Base-by-base conservation (phyloP, 64 coral and sea anemone genomes). In the Montipora efflorescens region DNA sequence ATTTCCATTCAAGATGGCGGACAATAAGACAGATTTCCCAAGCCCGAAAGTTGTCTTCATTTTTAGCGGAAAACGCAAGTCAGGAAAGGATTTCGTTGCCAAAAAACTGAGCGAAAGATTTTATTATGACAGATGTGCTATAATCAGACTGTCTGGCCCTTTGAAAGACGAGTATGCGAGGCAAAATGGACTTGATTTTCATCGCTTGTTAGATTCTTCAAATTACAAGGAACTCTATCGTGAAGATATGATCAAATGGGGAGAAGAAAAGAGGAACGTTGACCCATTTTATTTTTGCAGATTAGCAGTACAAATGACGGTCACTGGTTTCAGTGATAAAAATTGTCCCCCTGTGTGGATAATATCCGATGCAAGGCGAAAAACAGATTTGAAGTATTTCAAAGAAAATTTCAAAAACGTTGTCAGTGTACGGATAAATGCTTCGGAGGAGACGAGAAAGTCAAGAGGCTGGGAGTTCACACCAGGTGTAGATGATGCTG, bases 61-160 rank as follows among this genome's bases (percentile, higher is more conserved):
- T 75, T 90, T 99, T 4, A 99, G 98, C 83, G 98, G 98, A 21
- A 99, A 99, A 92, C 87, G 98, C 67, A 99, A 99, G 91, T 96
- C 98, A 13, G 98, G 98, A 20, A 99, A 99, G 75, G 98, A 99
- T 68, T 96, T 89, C 80, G 74, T 96, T 1, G 95, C 91, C 36
- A 69, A 66, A 49, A 99, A 95, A 85, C 78, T 99, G 1, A 76
- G 66, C 48, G 51, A 89, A 22, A 18, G 91, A 21, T 62, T 96
- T 67, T 92, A 95, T 16, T 82, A 53, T 55, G 74, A 94, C 19
- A 19, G 48, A 50, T 96, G 98, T 74, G 75, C 77, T 8, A 93
- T 96, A 8, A 25, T 99, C 57, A 93, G 95, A 45, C 92, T 99
- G 75, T 99, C 98, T 72, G 98, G 64, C 25, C 98, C 98, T 57